Evolutionary conservation across 2,888 invertebrate species (phyloP), one percentile per base, ranked within the genome.

Genomic region (Zygaena filipendulae): DNA sequence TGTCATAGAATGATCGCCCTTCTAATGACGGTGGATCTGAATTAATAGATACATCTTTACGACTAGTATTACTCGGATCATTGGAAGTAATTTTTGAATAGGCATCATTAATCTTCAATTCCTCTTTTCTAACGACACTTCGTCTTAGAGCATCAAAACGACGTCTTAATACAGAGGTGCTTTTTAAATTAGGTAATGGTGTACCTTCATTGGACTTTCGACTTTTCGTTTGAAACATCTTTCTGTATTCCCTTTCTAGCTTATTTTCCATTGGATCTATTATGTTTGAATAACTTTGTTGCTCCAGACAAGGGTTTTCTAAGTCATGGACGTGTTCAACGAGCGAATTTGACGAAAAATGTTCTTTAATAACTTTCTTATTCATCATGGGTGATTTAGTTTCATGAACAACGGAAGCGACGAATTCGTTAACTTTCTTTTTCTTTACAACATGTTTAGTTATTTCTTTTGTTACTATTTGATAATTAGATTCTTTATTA

Each of bases 11-110:
- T 3, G 68, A 68, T 30, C 55, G 49, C 3, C 50, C 59, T 52
- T 64, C 59, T 33, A 70, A 44, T 16, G 68, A 69, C 2, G 70
- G 71, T 7, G 70, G 63, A 29, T 71, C 70, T 3, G 69, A 71
- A 8, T 54, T 49, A 27, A 71, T 51, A 7, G 70, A 71, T 1
- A 59, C 67, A 32, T 72, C 69, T 43, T 52, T 63, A 23, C 43
- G 48, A 38, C 54, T 61, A 2, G 36, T 37, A 8, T 39, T 27
- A 29, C 48, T 55, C 3, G 32, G 34, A 18, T 43, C 46, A 19
- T 48, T 59, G 0, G 57, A 49, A 3, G 38, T 33, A 32, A 51
- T 48, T 1, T 29, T 29, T 9, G n/a, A n/a, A n/a, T n/a, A n/a
- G n/a, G n/a, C n/a, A n/a, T n/a, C n/a, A n/a, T n/a, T n/a, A n/a